Evolutionary conservation across 1,140 invertebrate genomes (phyloP).

Genomic region (Saccostrea cuccullata): DNA sequence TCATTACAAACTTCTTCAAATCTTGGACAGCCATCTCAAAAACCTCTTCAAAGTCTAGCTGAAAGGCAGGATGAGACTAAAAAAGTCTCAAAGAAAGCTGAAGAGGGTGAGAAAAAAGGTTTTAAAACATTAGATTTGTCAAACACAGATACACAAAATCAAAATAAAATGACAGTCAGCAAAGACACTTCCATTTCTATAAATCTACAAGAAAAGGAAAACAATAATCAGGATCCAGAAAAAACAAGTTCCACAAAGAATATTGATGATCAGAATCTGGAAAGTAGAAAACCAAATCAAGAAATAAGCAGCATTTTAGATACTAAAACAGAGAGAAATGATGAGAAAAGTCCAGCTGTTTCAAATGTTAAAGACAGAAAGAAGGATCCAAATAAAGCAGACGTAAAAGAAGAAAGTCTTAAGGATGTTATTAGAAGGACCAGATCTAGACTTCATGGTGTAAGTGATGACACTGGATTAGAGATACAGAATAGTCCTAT

Average conservation of each 20-base stretch:
- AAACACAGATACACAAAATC: not conserved
- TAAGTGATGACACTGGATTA: not conserved
- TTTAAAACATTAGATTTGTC: not conserved
- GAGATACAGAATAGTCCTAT: not conserved
- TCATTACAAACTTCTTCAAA: not conserved
- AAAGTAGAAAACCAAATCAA: not conserved
- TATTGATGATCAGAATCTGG: not conserved
- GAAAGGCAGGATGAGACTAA: no score
- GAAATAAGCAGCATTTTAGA: not conserved
- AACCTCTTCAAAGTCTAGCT: not conserved
- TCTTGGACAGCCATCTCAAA: not conserved
- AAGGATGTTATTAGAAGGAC: not conserved
- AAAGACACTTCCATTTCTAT: not conserved
- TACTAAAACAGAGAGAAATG: not conserved
- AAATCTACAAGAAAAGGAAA: not conserved
- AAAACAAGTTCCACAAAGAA: not conserved
- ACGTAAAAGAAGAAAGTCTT: not conserved
- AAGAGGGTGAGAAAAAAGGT: not conserved
- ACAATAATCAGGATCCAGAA: not conserved
- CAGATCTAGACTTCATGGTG: slow-evolving; percentile 13
- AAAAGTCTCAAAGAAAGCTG: not conserved
- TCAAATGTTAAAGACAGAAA: not conserved
- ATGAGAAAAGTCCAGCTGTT: not conserved
- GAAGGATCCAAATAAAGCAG: not conserved
- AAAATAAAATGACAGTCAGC: not conserved